Evolutionary conservation across 2,888 invertebrate genomes (phyloP).

Genomic region (Aleiodes alternator): DNA sequence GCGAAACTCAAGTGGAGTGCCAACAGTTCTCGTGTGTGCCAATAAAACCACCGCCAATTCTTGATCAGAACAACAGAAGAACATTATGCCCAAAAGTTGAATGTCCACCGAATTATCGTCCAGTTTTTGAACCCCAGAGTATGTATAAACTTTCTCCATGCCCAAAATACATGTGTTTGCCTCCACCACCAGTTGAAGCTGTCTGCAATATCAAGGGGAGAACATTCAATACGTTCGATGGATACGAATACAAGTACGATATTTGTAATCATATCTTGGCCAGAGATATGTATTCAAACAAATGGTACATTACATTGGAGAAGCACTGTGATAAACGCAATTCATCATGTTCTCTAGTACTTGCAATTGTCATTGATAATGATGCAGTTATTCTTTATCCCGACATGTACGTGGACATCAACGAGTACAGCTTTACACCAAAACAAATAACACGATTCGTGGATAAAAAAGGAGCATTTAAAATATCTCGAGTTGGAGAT

Average conservation of each 20-base stretch:
- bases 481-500: slow-evolving; percentile 83
- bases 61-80: slow-evolving; percentile 61
- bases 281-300: slow-evolving; percentile 80
- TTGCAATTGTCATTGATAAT: slow-evolving; percentile 82
- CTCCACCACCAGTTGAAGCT: slow-evolving; percentile 80
- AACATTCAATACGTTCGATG: slow-evolving; percentile 88
- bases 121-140: slow-evolving; percentile 76
- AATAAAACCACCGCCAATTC: slow-evolving; percentile 74
- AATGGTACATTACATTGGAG: slow-evolving; percentile 83
- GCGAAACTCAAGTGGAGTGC: slow-evolving; percentile 71
- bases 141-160: slow-evolving; percentile 62
- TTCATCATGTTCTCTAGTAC: slow-evolving; percentile 79
- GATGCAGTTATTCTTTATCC: slow-evolving; percentile 76
- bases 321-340: slow-evolving; percentile 80
- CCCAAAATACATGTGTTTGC: slow-evolving; percentile 80
- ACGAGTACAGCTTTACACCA: slow-evolving; percentile 69
- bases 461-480: slow-evolving; percentile 79
- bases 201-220: slow-evolving; percentile 85
- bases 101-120: slow-evolving; percentile 80
- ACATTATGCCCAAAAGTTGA: slow-evolving; percentile 75
- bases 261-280: slow-evolving; percentile 87
- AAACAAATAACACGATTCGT: slow-evolving; percentile 79
- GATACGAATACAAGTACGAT: slow-evolving; percentile 86
- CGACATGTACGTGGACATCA: slow-evolving; percentile 67
- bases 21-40: slow-evolving; percentile 79